These are phyloP conservation scores for Penelope pileata DNA, from an alignment of 2,113 vertebrate species.

Conservation along the genomic window DNA sequence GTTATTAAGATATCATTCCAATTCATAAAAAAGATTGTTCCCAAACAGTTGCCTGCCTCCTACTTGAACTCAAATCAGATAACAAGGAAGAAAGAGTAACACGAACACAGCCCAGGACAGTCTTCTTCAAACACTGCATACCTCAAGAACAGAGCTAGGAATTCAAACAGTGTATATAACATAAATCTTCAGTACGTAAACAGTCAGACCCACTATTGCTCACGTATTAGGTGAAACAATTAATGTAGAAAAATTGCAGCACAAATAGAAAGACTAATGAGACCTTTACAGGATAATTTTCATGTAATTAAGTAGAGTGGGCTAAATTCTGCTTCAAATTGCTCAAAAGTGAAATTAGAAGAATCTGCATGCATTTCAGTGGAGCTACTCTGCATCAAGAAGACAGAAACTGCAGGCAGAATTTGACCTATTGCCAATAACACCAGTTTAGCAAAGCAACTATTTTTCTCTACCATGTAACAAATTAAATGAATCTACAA, in stretches of 20 bases:
- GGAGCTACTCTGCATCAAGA: not conserved
- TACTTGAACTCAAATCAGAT: not conserved
- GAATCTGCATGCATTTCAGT: not conserved
- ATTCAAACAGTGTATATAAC: not conserved
- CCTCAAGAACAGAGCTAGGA: not conserved
- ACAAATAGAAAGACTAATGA: conserved; percentile 38
- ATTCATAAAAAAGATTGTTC: conserved; percentile 2
- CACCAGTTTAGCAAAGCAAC: not conserved
- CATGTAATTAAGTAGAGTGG: not conserved
- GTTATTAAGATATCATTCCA: not conserved
- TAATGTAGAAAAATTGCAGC: not conserved
- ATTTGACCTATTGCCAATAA: not conserved
- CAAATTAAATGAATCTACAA: not conserved
- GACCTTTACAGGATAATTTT: conserved; percentile 11
- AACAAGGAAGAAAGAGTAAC: not conserved
- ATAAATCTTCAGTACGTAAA: not conserved
- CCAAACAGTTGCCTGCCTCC: not conserved
- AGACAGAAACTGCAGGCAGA: not conserved
- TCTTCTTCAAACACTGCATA: not conserved
- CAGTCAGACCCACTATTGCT: not conserved
- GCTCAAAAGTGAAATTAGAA: not conserved
- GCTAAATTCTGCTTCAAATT: not conserved
- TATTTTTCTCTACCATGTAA: not conserved
- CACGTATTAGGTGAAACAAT: not conserved
- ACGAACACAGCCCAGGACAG: conserved; percentile 7